A percentile compares a stretch with the other conserved stretches of the same genome.
These are phyloP conservation scores for Ooceraea biroi DNA, from an alignment of 1,140 invertebrate genomes.

Conservation along the genomic window DNA sequence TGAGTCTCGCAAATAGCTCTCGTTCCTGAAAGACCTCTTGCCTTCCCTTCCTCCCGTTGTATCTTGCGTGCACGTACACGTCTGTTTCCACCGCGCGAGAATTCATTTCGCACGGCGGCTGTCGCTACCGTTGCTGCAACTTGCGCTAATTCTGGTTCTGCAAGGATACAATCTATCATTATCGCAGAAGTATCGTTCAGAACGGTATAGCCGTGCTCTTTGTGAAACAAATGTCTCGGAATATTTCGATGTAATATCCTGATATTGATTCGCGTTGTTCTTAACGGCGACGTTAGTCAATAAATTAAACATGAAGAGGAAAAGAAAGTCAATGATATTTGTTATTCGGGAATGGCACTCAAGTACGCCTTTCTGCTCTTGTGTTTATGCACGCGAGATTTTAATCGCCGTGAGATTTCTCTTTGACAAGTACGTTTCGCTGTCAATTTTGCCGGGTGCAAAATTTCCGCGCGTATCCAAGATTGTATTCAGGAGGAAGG, in stretches of 20 bases:
- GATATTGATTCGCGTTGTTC: background rate
- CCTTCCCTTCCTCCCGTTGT: conserved; percentile 42
- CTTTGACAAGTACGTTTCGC: conserved; percentile 42
- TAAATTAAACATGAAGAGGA: background rate
- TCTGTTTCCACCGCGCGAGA: conserved; percentile 65
- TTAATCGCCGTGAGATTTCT: conserved; percentile 24
- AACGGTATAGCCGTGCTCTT: background rate
- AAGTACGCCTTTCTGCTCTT: background rate
- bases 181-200: background rate
- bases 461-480: conserved; percentile 43
- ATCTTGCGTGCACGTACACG: conserved; percentile 60
- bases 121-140: background rate
- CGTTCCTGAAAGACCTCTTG: conserved; percentile 75
- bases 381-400: background rate
- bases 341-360: background rate
- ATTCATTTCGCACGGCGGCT: conserved; percentile 62
- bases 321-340: background rate
- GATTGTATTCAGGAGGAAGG: conserved; percentile 38
- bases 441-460: conserved; percentile 29
- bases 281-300: background rate
- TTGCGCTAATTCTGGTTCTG: conserved; percentile 24
- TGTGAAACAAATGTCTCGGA: background rate
- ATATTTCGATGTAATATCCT: background rate
- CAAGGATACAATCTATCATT: conserved; percentile 7
- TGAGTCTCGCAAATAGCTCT: conserved; percentile 81